Percentiles rank a stretch among this genome's conserved stretches.
phyloP scores from a whole-genome alignment of 2,797 vertebrate genomes.

The Artibeus jamaicensis region DNA sequence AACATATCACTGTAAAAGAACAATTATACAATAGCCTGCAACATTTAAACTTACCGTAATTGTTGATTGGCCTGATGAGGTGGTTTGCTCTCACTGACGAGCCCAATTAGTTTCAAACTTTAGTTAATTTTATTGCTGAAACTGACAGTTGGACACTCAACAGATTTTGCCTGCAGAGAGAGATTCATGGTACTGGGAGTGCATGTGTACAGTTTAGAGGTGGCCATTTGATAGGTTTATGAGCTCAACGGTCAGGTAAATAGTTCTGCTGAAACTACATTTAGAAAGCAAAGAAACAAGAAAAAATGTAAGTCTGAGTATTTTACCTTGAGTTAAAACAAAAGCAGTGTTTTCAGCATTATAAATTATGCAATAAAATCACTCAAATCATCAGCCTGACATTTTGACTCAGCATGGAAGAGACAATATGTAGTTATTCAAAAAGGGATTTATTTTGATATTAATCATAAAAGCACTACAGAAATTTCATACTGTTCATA shows the following conservation, averaged over 20 bases:
- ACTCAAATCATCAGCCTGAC: not conserved
- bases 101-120: not conserved
- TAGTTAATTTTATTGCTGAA: not conserved
- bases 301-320: not conserved
- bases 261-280: not conserved
- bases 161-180: not conserved
- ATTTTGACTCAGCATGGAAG: not conserved
- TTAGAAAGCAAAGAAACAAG: not conserved
- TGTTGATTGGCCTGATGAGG: not conserved
- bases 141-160: not conserved
- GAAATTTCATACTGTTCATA: not conserved
- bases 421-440: not conserved
- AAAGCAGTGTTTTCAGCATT: not conserved
- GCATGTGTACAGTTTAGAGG: not conserved
- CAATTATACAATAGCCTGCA: not conserved
- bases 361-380: not conserved
- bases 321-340: not conserved
- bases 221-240: not conserved
- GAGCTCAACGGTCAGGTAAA: not conserved
- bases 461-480: not conserved
- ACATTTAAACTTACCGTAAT: not conserved
- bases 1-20: not conserved
- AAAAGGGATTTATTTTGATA: constrained; percentile 1
- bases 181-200: not conserved
- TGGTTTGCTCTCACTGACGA: constrained; percentile 4